Conservation (phyloP, 1,140 invertebrate species). For the Hermatobates lingyangjiaoensis region DNA sequence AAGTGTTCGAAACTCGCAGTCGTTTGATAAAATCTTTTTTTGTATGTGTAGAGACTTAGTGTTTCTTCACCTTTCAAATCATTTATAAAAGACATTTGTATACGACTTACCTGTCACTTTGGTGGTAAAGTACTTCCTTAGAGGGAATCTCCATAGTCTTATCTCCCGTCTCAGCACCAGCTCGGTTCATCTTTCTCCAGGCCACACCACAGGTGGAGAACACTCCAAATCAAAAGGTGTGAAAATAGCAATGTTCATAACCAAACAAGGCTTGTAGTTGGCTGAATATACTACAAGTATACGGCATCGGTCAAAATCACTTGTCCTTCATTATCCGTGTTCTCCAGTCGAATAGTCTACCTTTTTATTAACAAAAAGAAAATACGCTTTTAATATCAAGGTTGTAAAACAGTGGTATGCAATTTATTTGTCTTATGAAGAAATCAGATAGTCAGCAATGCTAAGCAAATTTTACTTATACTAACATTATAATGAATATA, state of each 20-base stretch:
- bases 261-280: slow-evolving; percentile 25
- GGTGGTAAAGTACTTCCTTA: slow-evolving; percentile 30
- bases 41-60: too few species aligned
- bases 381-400: too few species aligned
- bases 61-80: too few species aligned
- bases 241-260: slow-evolving; percentile 35
- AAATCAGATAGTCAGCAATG: too few species aligned
- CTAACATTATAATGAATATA: too few species aligned
- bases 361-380: too few species aligned
- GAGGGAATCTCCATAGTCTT: slow-evolving; percentile 36
- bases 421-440: too few species aligned
- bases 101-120: slow-evolving; percentile 23
- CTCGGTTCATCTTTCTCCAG: slow-evolving; percentile 22
- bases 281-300: slow-evolving; percentile 25
- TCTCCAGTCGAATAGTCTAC: slow-evolving; percentile 25
- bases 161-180: slow-evolving; percentile 30
- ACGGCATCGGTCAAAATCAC: slow-evolving; percentile 36
- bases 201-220: slow-evolving; percentile 25
- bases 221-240: slow-evolving; percentile 25
- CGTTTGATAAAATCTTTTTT: too few species aligned
- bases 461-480: too few species aligned
- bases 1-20: too few species aligned
- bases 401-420: too few species aligned
- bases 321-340: slow-evolving; percentile 37
- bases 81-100: background rate